Percentiles rank a stretch among this genome's conserved stretches.
Evolutionary conservation across 2,888 invertebrate species (phyloP).

Genomic region (Bedellia somnulentella): DNA sequence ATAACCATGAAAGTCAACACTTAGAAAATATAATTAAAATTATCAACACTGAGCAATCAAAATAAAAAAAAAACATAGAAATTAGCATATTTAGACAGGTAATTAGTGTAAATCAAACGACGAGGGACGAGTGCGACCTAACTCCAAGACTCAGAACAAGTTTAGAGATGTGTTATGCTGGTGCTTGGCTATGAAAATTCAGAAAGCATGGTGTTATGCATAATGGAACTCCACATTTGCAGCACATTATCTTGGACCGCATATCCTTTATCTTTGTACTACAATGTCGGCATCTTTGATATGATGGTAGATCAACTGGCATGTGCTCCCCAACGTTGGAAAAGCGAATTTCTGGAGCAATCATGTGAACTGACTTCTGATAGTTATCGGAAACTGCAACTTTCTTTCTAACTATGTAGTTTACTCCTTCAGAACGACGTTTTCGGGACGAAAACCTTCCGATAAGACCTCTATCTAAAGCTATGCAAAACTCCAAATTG

Average conservation of each 20-base stretch:
- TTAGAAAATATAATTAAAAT: too few species aligned
- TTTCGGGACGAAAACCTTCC: constrained; percentile 10
- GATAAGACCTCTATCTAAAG: constrained; percentile 12
- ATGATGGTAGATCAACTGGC: constrained; percentile 1
- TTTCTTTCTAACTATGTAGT: constrained; percentile 7
- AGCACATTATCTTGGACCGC: constrained; percentile 9
- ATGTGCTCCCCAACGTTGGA: constrained; percentile 14
- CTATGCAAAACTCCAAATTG: constrained; percentile 13
- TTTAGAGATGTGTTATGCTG: too few species aligned
- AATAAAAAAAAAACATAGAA: too few species aligned
- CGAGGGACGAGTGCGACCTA: too few species aligned
- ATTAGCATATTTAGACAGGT: too few species aligned
- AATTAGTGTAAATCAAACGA: too few species aligned
- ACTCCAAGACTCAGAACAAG: too few species aligned
- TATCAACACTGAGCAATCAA: too few species aligned
- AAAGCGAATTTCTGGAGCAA: too few species aligned
- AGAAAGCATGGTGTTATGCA: constrained; percentile 11
- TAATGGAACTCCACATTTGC: constrained; percentile 9
- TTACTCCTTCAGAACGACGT: constrained; percentile 9
- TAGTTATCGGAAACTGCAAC: constrained; percentile 9
- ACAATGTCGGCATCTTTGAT: constrained; percentile 5
- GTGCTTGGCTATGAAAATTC: constrained; percentile 6
- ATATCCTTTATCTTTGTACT: constrained; percentile 10
- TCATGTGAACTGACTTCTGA: constrained; percentile 10
- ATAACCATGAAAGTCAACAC: too few species aligned